These are phyloP conservation scores for Podarcis lilfordi DNA, from an alignment of 2,797 vertebrate species.

Conservation along the genomic window DNA sequence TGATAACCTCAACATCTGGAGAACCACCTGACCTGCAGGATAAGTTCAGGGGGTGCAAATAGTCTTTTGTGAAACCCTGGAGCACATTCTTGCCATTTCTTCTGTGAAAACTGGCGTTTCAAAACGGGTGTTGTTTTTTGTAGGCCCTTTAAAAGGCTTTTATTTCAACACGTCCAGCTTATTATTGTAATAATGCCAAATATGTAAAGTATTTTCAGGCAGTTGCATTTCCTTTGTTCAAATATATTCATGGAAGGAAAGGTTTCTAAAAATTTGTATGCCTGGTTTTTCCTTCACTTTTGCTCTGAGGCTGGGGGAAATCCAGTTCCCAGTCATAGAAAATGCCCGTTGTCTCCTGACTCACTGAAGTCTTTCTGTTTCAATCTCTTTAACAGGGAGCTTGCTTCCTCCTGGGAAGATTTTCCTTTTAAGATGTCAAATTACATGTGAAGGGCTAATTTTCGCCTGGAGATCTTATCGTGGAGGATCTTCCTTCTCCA, in stretches of 20 bases:
- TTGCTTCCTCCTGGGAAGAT: conserved; percentile 62
- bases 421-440: conserved; percentile 70
- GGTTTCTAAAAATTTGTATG: not conserved
- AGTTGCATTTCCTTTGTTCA: conserved; percentile 14
- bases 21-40: not conserved
- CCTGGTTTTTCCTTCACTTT: conserved; percentile 17
- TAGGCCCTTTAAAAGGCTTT: not conserved
- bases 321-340: conserved; percentile 25
- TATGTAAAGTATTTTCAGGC: not conserved
- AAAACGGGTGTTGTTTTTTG: not conserved
- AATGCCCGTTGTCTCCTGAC: conserved; percentile 55
- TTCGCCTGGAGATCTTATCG: conserved; percentile 62
- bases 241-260: not conserved
- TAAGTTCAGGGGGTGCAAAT: not conserved
- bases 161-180: not conserved
- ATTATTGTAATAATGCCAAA: not conserved
- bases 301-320: not conserved
- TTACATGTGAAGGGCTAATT: conserved; percentile 73
- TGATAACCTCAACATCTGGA: too few relatives aligned
- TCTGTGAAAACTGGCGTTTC: too few relatives aligned
- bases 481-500: conserved; percentile 52
- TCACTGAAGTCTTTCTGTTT: conserved; percentile 49
- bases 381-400: conserved; percentile 61
- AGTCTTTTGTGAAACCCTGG: not conserved
- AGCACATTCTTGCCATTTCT: conserved; percentile 37